Base-by-base conservation (phyloP, 2,888 invertebrate genomes). In the Oxycera nigricornis region DNA sequence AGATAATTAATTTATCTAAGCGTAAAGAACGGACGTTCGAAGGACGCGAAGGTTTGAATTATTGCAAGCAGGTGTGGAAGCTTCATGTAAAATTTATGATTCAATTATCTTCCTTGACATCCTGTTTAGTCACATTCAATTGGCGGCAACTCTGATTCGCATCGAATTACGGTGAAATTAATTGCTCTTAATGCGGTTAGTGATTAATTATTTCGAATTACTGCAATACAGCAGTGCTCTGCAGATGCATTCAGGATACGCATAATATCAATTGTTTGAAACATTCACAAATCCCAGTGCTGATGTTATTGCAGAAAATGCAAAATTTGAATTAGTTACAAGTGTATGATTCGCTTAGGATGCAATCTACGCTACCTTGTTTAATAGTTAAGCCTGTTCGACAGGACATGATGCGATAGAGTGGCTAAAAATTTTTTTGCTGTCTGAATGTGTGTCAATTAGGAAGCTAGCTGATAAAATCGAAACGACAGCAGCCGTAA, bases 81-180 rank as follows among this genome's bases (percentile, higher is more conserved):
- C 65, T 41, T 17, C 65, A 41, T 26, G 14, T 55, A 35, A 52
- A 70, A 70, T 70, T 70, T 70, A 70, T 26, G 30, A 55, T 70
- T 35, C 55, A 70, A 70, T 70, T 70, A 55, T 70, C 35, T 65
- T 14, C 55, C 7, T 20, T 41, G 65, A 39, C 65, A 39, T 62
- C 28, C 28, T 30, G n/a, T 26, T 61, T 61, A 6, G 61, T 61
- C 31, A 17, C 61, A 26, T 61, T 61, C 14, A 61, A 31, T 61
- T n/a, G n/a, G n/a, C 31, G 61, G 11, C 6, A 61, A n/a, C 26
- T 26, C 31, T 31, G 31, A 61, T 61, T 61, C 35, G 61, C 17
- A 61, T 61, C 31, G 31, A 61, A 61, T 61, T 61, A 61, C n/a
- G 61, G 11, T 2, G 61, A 6, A 30, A 31, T 26, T 61, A 61